Evolutionary conservation across 2,113 vertebrate genomes (phyloP).

Genomic region (Sciurus niger): DNA sequence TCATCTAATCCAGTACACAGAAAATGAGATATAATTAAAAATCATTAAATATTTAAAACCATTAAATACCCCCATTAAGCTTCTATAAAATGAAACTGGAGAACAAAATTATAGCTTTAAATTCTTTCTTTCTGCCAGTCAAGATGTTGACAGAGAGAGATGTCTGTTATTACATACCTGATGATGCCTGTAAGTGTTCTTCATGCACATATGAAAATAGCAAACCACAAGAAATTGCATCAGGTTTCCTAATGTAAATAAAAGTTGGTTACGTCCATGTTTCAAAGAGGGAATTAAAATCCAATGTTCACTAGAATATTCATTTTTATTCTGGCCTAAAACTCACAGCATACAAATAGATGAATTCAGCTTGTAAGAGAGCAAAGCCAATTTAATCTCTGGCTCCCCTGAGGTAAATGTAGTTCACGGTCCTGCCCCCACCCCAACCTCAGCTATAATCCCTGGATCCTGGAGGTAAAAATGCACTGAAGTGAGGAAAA

Average conservation of each 20-base stretch:
- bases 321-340: slow-evolving; percentile 89
- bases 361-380: slow-evolving; percentile 91
- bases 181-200: slow-evolving; percentile 40
- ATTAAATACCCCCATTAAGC: slow-evolving; percentile 65
- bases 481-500: slow-evolving; percentile 98
- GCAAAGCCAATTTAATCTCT: slow-evolving; percentile 96
- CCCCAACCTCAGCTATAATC: slow-evolving; percentile 94
- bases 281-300: slow-evolving; percentile 78
- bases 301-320: slow-evolving; percentile 87
- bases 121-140: slow-evolving; percentile 68
- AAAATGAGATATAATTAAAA: slow-evolving; percentile 77
- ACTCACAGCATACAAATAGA: slow-evolving; percentile 89
- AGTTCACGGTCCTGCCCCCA: slow-evolving; percentile 91
- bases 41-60: slow-evolving; percentile 78
- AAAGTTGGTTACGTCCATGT: slow-evolving; percentile 82
- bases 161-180: slow-evolving; percentile 27
- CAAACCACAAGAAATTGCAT: slow-evolving; percentile 54
- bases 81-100: slow-evolving; percentile 69
- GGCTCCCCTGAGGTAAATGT: slow-evolving; percentile 94
- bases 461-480: slow-evolving; percentile 96
- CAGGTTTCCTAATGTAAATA: slow-evolving; percentile 74
- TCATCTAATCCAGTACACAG: slow-evolving; percentile 60
- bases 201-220: slow-evolving; percentile 66
- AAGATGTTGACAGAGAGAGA: slow-evolving; percentile 43
- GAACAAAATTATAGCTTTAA: slow-evolving; percentile 75